Evolutionary conservation across 2,888 invertebrate genomes (phyloP).

Genomic region (Junonia oenone): DNA sequence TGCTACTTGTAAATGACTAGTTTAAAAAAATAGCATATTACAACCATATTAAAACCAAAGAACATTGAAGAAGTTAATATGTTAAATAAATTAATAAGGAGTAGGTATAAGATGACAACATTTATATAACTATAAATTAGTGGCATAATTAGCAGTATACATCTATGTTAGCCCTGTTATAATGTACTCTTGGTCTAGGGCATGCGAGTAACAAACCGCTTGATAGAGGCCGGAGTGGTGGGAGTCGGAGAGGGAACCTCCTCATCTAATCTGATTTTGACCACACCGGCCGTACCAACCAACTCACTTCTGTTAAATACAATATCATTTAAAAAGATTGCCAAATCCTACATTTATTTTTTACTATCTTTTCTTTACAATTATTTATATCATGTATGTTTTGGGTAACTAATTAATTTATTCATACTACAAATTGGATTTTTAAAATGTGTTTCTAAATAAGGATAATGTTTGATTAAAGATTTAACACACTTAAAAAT

Average conservation of each 20-base stretch:
- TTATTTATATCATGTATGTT: too few species aligned
- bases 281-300: conserved; percentile 80
- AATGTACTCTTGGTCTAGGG: conserved; percentile 57
- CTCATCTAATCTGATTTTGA: conserved; percentile 78
- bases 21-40: neutral
- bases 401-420: too few species aligned
- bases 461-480: too few species aligned
- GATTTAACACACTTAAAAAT: too few species aligned
- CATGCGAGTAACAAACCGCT: conserved; percentile 76
- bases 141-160: conserved; percentile 25
- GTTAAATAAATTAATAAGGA: neutral
- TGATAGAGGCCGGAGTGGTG: conserved; percentile 74
- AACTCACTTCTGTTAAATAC: conserved; percentile 80
- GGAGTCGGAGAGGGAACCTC: conserved; percentile 72
- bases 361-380: too few species aligned
- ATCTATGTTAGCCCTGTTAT: conserved; percentile 53
- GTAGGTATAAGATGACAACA: neutral
- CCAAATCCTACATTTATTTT: neutral
- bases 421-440: too few species aligned
- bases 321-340: conserved; percentile 31
- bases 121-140: neutral
- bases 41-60: neutral
- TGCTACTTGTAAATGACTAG: neutral
- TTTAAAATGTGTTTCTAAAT: too few species aligned
- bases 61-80: neutral